Base-by-base conservation (phyloP, 2,888 invertebrate species). In the Hemaris fuciformis region DNA sequence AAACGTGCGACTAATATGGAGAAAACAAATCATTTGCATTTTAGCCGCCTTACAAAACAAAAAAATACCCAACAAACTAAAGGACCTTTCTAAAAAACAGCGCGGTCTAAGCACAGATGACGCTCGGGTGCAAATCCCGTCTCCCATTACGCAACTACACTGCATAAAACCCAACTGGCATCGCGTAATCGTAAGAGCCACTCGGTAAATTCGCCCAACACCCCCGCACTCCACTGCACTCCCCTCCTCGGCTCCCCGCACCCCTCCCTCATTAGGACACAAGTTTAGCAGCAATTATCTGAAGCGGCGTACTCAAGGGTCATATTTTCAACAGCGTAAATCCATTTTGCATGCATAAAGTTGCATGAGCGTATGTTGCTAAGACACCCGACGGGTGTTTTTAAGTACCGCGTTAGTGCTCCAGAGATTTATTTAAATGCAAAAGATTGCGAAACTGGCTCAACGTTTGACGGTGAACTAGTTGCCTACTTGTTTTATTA, bases 231-330 rank as follows among this genome's bases (percentile, higher is more conserved):
- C 76, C 72, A 72, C 87, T 88, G 87, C 27, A 7, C 27, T 27
- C 27, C 27, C 27, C 27, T 27, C 10, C 53, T 64, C n/a, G n/a
- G n/a, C 62, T 42, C 18, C 67, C 62, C 64, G 63, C 63, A 71
- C 72, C 68, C 74, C 72, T 77, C 71, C 73, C 87, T 88, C 87
- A 88, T 89, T 89, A 89, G 80, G 74, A 74, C 79, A 80, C 81
- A 80, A 84, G 85, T 84, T 85, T 83, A 81, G 76, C 78, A 75
- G 83, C 87, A 88, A 89, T 90, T 90, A 90, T 87, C 87, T 84
- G 75, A 77, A 86, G 81, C 83, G 81, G 75, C 76, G 76, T 85
- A 85, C 86, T 87, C 83, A 67, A 77, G 80, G 77, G 81, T 82
- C 83, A 84, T 87, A 87, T 86, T 87, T 86, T 81, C 81, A 73